A percentile compares a stretch with the other conserved stretches of the same genome.
These are phyloP conservation scores for Macrostomum lignano DNA, from an alignment of 1,140 invertebrate genomes.

Conservation along the genomic window DNA sequence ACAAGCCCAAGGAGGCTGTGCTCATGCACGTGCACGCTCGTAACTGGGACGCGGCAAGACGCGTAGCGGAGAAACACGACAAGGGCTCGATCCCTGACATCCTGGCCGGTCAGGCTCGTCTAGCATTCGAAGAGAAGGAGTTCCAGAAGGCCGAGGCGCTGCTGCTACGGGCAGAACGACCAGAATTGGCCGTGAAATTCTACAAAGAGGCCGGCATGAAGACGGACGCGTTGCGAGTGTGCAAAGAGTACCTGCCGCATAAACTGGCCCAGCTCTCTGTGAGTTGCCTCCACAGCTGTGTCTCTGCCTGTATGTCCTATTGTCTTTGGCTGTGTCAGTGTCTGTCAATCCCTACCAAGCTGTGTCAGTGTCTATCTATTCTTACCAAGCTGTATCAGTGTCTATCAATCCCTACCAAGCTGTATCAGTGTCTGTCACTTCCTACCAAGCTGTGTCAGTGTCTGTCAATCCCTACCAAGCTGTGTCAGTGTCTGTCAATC, in stretches of 20 bases:
- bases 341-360: too few relatives aligned
- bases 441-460: too few relatives aligned
- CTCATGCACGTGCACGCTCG: constrained; percentile 69
- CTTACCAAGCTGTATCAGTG: too few relatives aligned
- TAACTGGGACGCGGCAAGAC: constrained; percentile 55
- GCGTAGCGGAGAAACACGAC: constrained; percentile 53
- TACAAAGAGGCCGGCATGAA: constrained; percentile 61
- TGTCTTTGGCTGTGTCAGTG: too few relatives aligned
- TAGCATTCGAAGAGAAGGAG: constrained; percentile 44
- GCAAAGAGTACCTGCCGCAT: constrained; percentile 65
- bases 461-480: too few relatives aligned
- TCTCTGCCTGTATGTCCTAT: too few relatives aligned
- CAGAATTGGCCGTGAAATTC: constrained; percentile 62
- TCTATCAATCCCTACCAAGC: too few relatives aligned
- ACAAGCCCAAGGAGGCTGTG: constrained; percentile 65
- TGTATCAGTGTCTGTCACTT: too few relatives aligned
- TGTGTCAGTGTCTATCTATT: too few relatives aligned
- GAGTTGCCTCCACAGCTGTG: too few relatives aligned
- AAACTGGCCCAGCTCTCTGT: constrained; percentile 39
- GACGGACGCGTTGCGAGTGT: constrained; percentile 70
- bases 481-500: too few relatives aligned
- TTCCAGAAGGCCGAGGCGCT: constrained; percentile 53
- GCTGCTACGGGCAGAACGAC: constrained; percentile 57
- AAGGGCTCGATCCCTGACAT: constrained; percentile 54
- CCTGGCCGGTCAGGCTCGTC: constrained; percentile 48